These are phyloP conservation scores for Leucophenga montana DNA, from an alignment of 2,888 invertebrate genomes.

Conservation along the genomic window DNA sequence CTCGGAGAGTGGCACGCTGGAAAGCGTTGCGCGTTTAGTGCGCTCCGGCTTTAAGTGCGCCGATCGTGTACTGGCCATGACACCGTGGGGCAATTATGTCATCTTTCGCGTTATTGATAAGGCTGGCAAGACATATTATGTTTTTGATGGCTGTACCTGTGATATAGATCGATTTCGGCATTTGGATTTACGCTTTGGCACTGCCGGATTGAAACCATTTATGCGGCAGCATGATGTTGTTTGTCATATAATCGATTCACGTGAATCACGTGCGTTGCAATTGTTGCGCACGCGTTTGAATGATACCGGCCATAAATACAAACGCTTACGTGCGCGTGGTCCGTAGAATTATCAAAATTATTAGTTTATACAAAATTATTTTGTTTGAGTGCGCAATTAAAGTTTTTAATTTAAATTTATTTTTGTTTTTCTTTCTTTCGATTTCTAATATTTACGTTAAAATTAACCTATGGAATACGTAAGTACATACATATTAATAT, in stretches of 20 bases:
- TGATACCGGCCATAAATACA: conserved; percentile 3
- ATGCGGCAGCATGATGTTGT: conserved; percentile 55
- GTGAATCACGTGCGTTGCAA: conserved; percentile 42
- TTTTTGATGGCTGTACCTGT: conserved; percentile 71
- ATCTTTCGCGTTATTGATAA: conserved; percentile 51
- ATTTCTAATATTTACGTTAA: conserved; percentile 61
- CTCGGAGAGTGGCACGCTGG: conserved; percentile 68
- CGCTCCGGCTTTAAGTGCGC: conserved; percentile 63
- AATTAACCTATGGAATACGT: conserved; percentile 55
- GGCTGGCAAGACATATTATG: conserved; percentile 46
- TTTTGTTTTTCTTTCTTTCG: conserved; percentile 47
- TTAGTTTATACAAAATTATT: too few species aligned
- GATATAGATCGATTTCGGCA: conserved; percentile 69
- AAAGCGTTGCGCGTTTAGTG: conserved; percentile 63
- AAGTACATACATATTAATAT: conserved; percentile 48
- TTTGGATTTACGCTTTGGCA: conserved; percentile 68
- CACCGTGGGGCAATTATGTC: conserved; percentile 71
- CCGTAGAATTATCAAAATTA: too few species aligned
- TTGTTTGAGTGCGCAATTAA: neutral
- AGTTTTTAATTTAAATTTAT: conserved; percentile 37
- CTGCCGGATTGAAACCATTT: conserved; percentile 67
- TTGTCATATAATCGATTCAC: conserved; percentile 61
- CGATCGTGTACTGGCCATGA: conserved; percentile 68
- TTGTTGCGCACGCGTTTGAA: conserved; percentile 20
- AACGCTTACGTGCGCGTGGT: neutral